Base-by-base conservation (phyloP, 2,888 invertebrate genomes). In the Epinotia bilunana region DNA sequence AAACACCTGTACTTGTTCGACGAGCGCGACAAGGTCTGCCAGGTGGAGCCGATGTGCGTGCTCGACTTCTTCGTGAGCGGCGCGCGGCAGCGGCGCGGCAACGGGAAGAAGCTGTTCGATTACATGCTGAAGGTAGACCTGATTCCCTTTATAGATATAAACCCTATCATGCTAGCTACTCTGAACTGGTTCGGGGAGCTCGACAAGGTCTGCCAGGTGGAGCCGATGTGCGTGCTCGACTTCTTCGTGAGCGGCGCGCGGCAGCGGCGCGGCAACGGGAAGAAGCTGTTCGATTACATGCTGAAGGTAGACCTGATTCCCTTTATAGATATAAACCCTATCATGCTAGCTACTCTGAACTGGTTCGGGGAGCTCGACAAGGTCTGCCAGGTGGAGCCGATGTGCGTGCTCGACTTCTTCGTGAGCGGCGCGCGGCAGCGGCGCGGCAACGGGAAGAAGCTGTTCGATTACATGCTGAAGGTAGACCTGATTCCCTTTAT, bases 51-150 rank as follows among this genome's bases (percentile, higher is more conserved):
- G 0, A 94, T 98, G 16, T 99, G 99, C 88, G 95, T 99, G 74
- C 95, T 99, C 67, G 99, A 99, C 90, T 99, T 99, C 93, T 99
- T 97, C 90, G 96, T 99, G 33, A 95, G 97, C 84, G 97, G 97
- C 87, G 95, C 97, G 3, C 95, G 96, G 64, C 99, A 99, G 91
- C 96, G 99, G 73, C 95, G 95, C 86, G 99, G 99, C 3, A 95
- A 96, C 86, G 99, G 99, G 3, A 97, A 96, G 83, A 90, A 94
- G 76, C 94, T 99, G 16, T 99, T 98, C 90, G 97, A 99, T 80
- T 95, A 96, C 83, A 98, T 99, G 98, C 91, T 98, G n/a, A 84
- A 95, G 87, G 98, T 98, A 89, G 91, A 92, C 16, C 23, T 2
- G 23, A 28, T 28, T 28, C 23, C 23, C 23, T 28, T 28, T 28